Evolutionary conservation across 2,888 invertebrate species (phyloP).

Genomic region (Amitus sp.): DNA sequence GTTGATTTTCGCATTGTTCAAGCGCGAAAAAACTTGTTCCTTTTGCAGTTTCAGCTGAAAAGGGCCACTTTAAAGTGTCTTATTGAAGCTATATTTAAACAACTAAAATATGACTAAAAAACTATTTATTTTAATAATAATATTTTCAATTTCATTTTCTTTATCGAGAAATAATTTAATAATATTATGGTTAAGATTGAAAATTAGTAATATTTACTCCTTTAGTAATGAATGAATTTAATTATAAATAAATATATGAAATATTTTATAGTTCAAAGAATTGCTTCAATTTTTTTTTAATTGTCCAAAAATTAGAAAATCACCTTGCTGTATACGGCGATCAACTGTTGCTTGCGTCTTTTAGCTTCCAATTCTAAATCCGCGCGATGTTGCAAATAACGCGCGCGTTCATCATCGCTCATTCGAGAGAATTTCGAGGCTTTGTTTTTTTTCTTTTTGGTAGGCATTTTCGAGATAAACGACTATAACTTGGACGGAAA

Average conservation of each 20-base stretch:
- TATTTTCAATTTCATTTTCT: not conserved
- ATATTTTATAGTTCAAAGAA: too few species aligned
- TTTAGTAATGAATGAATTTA: too few species aligned
- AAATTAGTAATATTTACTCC: not conserved
- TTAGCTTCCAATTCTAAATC: conserved; percentile 85
- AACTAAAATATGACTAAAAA: too few species aligned
- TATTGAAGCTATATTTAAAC: too few species aligned
- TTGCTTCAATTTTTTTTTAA: not conserved
- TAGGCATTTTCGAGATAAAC: too few species aligned
- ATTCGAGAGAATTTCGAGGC: conserved; percentile 82
- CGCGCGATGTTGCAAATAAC: conserved; percentile 84
- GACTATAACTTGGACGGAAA: too few species aligned
- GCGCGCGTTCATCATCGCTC: conserved; percentile 84
- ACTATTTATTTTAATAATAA: not conserved
- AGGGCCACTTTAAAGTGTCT: too few species aligned
- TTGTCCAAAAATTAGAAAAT: not conserved
- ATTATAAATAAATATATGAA: too few species aligned
- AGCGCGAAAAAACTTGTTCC: conserved; percentile 81
- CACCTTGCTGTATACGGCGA: conserved; percentile 85
- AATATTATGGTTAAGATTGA: not conserved
- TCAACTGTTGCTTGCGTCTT: conserved; percentile 81
- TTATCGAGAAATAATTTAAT: not conserved
- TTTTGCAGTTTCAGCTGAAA: conserved; percentile 82
- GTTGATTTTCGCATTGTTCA: conserved; percentile 86
- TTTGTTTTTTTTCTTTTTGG: conserved; percentile 76